A percentile compares a stretch with the other conserved stretches of the same genome.
phyloP scores from a whole-genome alignment of 2,113 vertebrate species.

The Miniopterus natalensis region DNA sequence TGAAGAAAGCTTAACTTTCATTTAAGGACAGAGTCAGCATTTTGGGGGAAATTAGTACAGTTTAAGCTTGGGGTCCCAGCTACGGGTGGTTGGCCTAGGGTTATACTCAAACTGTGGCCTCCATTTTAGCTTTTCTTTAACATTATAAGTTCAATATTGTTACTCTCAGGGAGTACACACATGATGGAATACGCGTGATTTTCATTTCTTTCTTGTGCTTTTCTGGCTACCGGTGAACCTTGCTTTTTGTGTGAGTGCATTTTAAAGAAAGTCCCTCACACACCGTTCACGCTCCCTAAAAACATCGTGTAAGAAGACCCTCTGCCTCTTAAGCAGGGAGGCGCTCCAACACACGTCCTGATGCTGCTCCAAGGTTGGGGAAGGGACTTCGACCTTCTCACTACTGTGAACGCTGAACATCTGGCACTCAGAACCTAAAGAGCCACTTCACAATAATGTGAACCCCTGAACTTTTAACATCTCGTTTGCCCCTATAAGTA shows the following conservation, averaged over 20 bases:
- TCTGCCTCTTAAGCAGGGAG: not conserved
- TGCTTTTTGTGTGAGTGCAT: not conserved
- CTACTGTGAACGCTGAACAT: not conserved
- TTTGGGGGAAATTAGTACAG: not conserved
- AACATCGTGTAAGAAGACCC: not conserved
- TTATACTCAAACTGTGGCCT: not conserved
- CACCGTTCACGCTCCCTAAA: not conserved
- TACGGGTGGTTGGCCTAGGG: too few relatives aligned
- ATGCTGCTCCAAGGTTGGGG: not conserved
- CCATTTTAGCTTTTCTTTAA: not conserved
- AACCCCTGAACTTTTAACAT: not conserved
- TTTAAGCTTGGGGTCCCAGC: not conserved
- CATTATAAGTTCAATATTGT: not conserved
- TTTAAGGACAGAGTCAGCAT: not conserved
- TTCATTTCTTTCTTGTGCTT: not conserved
- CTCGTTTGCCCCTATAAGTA: not conserved
- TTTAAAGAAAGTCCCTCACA: not conserved
- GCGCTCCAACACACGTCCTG: not conserved
- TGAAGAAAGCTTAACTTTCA: constrained; percentile 9
- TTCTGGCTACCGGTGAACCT: not conserved
- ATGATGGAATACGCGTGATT: not conserved
- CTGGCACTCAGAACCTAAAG: not conserved
- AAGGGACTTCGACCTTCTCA: not conserved
- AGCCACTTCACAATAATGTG: not conserved
- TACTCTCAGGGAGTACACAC: not conserved